Evolutionary conservation across 2,888 invertebrate species (phyloP), one percentile per base, ranked within the genome.

Genomic region (Boloria euphrosyne): DNA sequence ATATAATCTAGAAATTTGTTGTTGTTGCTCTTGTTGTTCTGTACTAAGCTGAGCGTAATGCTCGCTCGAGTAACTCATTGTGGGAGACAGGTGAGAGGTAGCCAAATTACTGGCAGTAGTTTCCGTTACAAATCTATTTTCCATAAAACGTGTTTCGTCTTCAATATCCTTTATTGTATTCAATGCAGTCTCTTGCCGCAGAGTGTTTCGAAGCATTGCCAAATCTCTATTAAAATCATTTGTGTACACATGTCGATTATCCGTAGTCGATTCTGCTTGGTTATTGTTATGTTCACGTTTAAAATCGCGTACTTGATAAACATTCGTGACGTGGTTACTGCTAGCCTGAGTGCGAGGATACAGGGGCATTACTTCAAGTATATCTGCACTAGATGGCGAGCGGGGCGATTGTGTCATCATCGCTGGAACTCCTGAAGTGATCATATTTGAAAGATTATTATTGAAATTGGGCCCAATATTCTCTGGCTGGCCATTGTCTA

Each of bases 241-340:
- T 54, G 85, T 83, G 63, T 93, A 93, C 13, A 86, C 82, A 78
- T 90, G 92, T 62, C 78, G 75, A 3, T 76, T 68, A 50, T 87
- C 86, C 44, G 79, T 73, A 50, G 70, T 75, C 62, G 70, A 59
- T 66, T 90, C 87, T 66, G 81, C 75, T 72, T 86, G 89, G 72
- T 93, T 93, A 69, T 93, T 93, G 66, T 92, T 92, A 69, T 90
- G 88, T 75, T 93, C 93, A 74, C 88, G 85, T 73, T 93, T 94
- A 76, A 94, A 93, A 67, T 93, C 94, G 66, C 89, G 81, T 14
- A 92, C 72, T 74, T 94, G 93, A 77, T 94, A 94, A 2, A 94
- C 83, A 83, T 94, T 94, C 50, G 93, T 88, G 17, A 89, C 89
- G 73, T 91, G 91, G 72, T 83, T 87, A 65, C 77, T 77, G 75